Conservation (phyloP, 1,140 invertebrate genomes). For the Melipona quadrifasciata region DNA sequence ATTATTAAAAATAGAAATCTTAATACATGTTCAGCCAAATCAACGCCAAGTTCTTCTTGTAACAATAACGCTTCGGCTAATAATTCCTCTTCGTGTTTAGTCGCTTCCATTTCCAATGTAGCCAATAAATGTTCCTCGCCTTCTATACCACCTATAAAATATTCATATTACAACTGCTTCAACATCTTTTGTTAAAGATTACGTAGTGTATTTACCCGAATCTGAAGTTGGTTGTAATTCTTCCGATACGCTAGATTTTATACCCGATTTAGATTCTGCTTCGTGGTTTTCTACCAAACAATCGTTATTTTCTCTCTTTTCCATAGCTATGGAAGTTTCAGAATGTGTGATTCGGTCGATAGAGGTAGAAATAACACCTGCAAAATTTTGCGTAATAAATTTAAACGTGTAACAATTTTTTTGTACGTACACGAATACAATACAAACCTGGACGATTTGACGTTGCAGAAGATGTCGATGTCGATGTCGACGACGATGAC, state of each 20-base stretch:
- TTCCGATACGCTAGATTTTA: constrained; percentile 68
- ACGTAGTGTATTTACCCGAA: constrained; percentile 68
- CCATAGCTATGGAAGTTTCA: neutral
- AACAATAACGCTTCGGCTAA: constrained; percentile 80
- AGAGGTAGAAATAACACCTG: neutral
- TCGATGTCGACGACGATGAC: neutral
- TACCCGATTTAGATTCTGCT: constrained; percentile 64
- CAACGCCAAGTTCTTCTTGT: constrained; percentile 80
- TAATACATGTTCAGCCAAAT: constrained; percentile 76
- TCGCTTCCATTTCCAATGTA: constrained; percentile 78
- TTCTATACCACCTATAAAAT: constrained; percentile 74
- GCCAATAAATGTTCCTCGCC: constrained; percentile 78
- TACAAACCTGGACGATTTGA: constrained; percentile 7
- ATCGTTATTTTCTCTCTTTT: constrained; percentile 2
- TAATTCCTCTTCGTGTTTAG: constrained; percentile 79
- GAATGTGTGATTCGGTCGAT: neutral
- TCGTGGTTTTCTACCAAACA: constrained; percentile 4
- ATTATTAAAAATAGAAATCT: constrained; percentile 5
- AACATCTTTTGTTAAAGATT: constrained; percentile 28
- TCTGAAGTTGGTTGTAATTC: constrained; percentile 74
- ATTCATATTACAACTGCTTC: neutral
- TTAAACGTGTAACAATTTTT: neutral
- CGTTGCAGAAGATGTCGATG: neutral
- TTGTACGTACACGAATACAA: neutral
- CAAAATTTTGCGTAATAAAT: neutral